Base-by-base conservation (phyloP, 2,888 invertebrate genomes). In the Leucophenga maculata region DNA sequence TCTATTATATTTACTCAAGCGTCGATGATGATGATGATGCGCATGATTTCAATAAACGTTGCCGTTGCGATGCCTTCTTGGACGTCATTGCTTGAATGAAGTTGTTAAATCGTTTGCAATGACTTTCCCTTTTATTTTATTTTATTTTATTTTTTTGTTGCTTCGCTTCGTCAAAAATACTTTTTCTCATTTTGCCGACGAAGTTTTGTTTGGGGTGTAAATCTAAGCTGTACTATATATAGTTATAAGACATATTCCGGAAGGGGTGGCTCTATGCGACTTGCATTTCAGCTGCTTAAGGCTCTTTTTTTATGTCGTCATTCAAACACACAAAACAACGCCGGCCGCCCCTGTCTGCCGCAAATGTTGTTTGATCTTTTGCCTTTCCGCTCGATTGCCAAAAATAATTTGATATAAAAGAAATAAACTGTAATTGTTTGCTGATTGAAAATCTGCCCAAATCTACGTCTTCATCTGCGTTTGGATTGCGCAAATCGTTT, bases 71-170 rank as follows among this genome's bases (percentile, higher is more conserved):
- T 64, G 50, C 50, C 62, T 46, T 22, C 48, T 13, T 59, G n/a
- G 59, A 59, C 46, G 31, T 44, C 60, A 62, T 44, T 62, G 60
- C 31, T 20, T 48, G 46, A 32, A 48, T 48, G 48, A 64, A 77
- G 81, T 84, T 84, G 86, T 85, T 86, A 86, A 86, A 86, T 86
- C 85, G 85, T 79, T 78, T 85, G 86, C 80, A 81, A 83, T 82
- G 80, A 77, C 73, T 81, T 76, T 80, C 77, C 79, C 79, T 82
- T 79, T 80, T 80, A 75, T 67, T 74, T 71, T 48, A 16, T 48
- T 13, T 48, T 16, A 46, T 20, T n/a, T n/a, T n/a, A n/a, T 62
- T 13, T 20, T 62, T 18, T 44, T 62, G 18, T n/a, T 20, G 1
- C 44, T 16, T 18, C 44, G 20, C 18, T 20, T 44, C 1, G 26